Conservation (phyloP, 2,888 invertebrate genomes). For the Eupithecia centaureata region DNA sequence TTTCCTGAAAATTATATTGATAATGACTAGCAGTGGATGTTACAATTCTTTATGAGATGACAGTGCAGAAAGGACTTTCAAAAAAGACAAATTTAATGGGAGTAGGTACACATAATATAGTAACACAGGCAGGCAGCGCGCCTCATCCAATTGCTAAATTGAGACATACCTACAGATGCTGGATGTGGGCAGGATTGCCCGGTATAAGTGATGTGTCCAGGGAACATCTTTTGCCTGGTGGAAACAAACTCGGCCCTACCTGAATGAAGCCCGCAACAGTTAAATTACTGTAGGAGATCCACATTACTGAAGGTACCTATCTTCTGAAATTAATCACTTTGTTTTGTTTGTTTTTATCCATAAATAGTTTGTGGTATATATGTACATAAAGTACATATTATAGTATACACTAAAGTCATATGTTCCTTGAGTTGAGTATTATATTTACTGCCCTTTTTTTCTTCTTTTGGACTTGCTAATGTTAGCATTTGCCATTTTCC, state of each 20-base stretch:
- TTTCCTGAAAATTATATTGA: constrained; percentile 59
- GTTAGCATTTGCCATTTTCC: no score
- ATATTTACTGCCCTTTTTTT: no score
- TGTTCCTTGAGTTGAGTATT: no score
- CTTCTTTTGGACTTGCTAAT: no score
- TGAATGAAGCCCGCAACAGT: constrained; percentile 79
- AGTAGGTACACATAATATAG: neutral
- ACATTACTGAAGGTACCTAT: constrained; percentile 23
- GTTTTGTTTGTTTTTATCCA: neutral
- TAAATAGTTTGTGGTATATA: no score
- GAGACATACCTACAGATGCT: neutral
- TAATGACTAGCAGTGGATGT: neutral
- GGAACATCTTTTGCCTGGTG: neutral
- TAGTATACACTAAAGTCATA: no score
- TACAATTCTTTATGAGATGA: neutral
- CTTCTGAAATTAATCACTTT: neutral
- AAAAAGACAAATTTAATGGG: neutral
- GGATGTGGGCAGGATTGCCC: neutral
- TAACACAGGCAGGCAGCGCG: neutral
- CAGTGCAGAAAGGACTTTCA: neutral
- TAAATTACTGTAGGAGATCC: constrained; percentile 68
- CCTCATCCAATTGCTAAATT: neutral
- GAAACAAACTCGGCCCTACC: constrained; percentile 69
- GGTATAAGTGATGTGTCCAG: neutral
- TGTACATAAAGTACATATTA: no score